Conservation (phyloP, 2,888 invertebrate species). For the Agrilus mali region DNA sequence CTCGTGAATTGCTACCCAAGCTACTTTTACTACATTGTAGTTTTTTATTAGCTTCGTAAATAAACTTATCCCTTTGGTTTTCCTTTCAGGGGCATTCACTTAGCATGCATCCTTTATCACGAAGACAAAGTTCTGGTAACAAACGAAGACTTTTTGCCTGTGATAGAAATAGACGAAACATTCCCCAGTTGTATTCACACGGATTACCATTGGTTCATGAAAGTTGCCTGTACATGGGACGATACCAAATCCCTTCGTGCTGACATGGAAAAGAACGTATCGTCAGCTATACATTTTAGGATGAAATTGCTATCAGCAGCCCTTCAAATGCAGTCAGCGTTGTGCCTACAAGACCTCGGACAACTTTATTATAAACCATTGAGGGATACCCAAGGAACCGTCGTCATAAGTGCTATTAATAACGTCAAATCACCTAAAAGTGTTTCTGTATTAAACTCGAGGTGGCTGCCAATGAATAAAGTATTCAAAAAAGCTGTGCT, state of each 20-base stretch:
- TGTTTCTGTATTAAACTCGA: conserved; percentile 79
- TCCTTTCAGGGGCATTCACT: conserved; percentile 72
- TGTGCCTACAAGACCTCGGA: conserved; percentile 88
- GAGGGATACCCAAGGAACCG: conserved; percentile 77
- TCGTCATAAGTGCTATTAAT: conserved; percentile 81
- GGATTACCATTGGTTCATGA: conserved; percentile 97
- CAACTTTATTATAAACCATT: conserved; percentile 88
- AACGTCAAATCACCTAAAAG: conserved; percentile 68
- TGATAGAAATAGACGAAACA: conserved; percentile 93
- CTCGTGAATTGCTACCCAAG: no score
- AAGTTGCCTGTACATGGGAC: conserved; percentile 93
- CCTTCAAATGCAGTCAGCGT: conserved; percentile 80
- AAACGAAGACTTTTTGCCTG: conserved; percentile 92
- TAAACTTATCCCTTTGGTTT: conserved; percentile 2
- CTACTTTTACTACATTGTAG: neutral
- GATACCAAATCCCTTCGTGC: conserved; percentile 83
- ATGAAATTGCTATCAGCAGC: conserved; percentile 86
- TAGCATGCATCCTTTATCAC: conserved; percentile 86
- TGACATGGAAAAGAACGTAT: conserved; percentile 89
- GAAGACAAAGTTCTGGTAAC: conserved; percentile 94
- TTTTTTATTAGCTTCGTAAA: neutral
- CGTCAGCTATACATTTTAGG: conserved; percentile 83
- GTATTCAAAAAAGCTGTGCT: conserved; percentile 61
- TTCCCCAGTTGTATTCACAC: conserved; percentile 83
- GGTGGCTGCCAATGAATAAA: conserved; percentile 85